Conservation (phyloP, 2,113 vertebrate species). For the Ivindomyrus marchei region DNA sequence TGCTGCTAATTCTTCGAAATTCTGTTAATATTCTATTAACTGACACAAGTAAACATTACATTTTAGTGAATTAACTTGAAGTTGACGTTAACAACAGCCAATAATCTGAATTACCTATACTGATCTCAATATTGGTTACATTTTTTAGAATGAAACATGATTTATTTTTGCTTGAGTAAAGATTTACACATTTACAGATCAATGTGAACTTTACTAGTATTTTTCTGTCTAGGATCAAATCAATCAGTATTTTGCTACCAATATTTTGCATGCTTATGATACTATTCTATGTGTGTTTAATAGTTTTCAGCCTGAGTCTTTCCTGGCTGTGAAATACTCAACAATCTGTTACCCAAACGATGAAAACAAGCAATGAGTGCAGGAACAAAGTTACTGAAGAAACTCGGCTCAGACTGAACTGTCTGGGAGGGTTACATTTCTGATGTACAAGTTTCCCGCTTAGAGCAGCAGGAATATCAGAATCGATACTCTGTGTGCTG, state of each 20-base stretch:
- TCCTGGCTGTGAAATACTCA: background rate
- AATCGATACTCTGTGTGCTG: background rate
- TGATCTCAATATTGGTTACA: background rate
- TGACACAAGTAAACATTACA: background rate
- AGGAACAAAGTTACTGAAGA: background rate
- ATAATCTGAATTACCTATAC: background rate
- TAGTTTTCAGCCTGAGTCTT: background rate
- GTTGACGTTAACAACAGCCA: background rate
- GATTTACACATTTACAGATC: background rate
- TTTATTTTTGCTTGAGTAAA: slow-evolving; percentile 1
- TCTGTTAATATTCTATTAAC: background rate
- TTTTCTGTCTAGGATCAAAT: background rate
- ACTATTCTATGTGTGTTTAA: background rate
- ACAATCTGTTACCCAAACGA: background rate
- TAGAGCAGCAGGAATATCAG: background rate
- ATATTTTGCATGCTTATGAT: background rate
- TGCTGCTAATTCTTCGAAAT: background rate
- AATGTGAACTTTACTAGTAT: background rate
- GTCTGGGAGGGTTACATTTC: background rate
- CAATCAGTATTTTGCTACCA: background rate
- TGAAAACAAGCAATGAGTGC: background rate
- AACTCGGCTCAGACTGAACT: background rate
- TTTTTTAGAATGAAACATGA: background rate
- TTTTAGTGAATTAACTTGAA: background rate
- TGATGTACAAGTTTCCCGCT: background rate